Evolutionary conservation across 2,797 vertebrate genomes (phyloP), one percentile per base, ranked within the genome.

Genomic region (Salmo trutta): DNA sequence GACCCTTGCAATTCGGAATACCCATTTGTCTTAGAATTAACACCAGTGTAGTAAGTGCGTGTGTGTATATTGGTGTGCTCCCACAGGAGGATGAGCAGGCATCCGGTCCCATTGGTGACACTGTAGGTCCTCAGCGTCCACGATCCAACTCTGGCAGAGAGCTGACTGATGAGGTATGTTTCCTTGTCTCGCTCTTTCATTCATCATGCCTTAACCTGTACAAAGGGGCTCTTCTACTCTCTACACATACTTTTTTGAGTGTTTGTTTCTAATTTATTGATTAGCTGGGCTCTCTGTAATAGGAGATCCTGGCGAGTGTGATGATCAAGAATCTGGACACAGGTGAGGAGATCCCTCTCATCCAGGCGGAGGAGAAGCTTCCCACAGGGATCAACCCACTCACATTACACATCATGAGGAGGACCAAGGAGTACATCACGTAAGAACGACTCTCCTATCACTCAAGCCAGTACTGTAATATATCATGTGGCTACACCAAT

Each of bases 251-350:
- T 6, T 7, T 19, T 66, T 31, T 67, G 65, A 31, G 3, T 67
- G 36, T 1, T 53, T 29, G 56, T 47, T 17, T 73, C 3, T 31
- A 65, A 66, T 4, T 17, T 3, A 21, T 8, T 52, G n/a, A 17
- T n/a, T 81, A 33, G 51, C 12, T 73, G 33, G 75, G 72, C 75
- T 29, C 75, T 77, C 51, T 73, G 68, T 79, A 82, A 77, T 75
- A 99, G 98, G 98, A 99, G 95, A 99, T 99, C 87, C 92, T 99
- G 86, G 98, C 98, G 31, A 99, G 97, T 84, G 98, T 99, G 81
- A 99, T 99, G 98, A 99, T 99, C 88, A 99, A 99, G 92, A 99
- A 99, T 92, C 93, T 99, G 59, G 98, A 99, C 92, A 99, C 98
- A 1, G 98, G 98, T 77, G 98, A 99, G 92, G 98, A 99, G 94